phyloP scores from a whole-genome alignment of 2,888 invertebrate species.

The Drosophila lutescens region DNA sequence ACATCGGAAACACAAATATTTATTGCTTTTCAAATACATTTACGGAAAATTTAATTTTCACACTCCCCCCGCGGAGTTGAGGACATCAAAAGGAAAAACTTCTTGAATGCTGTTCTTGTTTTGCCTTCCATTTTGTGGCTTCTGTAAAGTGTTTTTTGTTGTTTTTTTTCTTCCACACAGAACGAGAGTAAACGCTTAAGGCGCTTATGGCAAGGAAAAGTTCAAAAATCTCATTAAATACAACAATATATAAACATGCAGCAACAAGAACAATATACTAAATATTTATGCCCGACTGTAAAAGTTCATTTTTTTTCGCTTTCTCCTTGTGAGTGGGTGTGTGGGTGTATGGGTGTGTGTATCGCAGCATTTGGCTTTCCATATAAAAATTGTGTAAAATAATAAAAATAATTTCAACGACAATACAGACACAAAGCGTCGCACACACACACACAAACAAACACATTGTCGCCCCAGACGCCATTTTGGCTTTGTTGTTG shows the following conservation, averaged over 20 bases:
- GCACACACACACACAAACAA: conserved; percentile 8
- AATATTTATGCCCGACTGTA: conserved; percentile 73
- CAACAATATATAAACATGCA: conserved; percentile 49
- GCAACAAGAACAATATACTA: conserved; percentile 68
- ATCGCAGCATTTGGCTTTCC: conserved; percentile 58
- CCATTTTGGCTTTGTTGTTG: conserved; percentile 72
- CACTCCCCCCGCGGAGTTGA: background rate
- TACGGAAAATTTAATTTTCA: conserved; percentile 9
- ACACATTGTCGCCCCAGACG: conserved; percentile 65
- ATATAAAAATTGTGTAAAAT: conserved; percentile 77
- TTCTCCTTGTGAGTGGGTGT: background rate
- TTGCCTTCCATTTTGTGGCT: conserved; percentile 37
- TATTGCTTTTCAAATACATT: conserved; percentile 10
- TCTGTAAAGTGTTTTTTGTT: conserved; percentile 34
- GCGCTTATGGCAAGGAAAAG: conserved; percentile 69
- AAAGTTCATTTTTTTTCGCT: conserved; percentile 60
- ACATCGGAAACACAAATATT: background rate
- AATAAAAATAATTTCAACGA: conserved; percentile 72
- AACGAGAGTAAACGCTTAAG: conserved; percentile 54
- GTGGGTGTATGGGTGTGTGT: conserved; percentile 10
- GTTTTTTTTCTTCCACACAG: background rate
- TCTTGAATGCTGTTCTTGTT: conserved; percentile 24
- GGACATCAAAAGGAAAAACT: conserved; percentile 32
- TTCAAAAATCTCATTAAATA: conserved; percentile 77
- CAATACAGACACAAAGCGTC: conserved; percentile 32